phyloP scores from a whole-genome alignment of 2,888 invertebrate species.

The Lottia scabra region DNA sequence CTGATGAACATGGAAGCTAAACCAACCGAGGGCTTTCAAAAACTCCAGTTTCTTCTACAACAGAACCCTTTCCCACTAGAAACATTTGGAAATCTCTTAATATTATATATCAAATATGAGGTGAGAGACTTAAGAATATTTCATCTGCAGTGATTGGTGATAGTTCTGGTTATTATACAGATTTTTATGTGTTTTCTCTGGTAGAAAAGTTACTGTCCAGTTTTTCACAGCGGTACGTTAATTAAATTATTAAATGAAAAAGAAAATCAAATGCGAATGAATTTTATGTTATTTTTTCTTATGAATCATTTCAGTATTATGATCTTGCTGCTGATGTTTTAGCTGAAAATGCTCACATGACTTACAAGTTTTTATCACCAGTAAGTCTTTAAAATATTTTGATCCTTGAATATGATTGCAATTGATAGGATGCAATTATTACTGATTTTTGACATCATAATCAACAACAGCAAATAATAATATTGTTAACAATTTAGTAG shows the following conservation, averaged over 20 bases:
- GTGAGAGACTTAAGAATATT: constrained; percentile 45
- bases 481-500: too few relatives aligned
- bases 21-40: constrained; percentile 94
- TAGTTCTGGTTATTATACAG: too few relatives aligned
- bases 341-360: constrained; percentile 96
- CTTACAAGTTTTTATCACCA: constrained; percentile 92
- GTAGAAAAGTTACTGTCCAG: too few relatives aligned
- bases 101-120: constrained; percentile 96
- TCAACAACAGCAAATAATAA: too few relatives aligned
- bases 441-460: too few relatives aligned
- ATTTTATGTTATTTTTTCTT: too few relatives aligned
- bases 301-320: constrained; percentile 79
- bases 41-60: constrained; percentile 91
- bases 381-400: constrained; percentile 71
- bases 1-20: constrained; percentile 88
- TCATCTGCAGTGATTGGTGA: too few relatives aligned
- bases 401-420: not conserved
- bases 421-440: too few relatives aligned
- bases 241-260: too few relatives aligned
- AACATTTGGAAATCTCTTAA: constrained; percentile 94
- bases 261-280: too few relatives aligned
- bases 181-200: too few relatives aligned
- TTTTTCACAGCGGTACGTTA: too few relatives aligned
- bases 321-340: constrained; percentile 97
- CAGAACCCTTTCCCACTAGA: constrained; percentile 97